Evolutionary conservation across 2,113 vertebrate species (phyloP).

Genomic region (Mixornis gularis): DNA sequence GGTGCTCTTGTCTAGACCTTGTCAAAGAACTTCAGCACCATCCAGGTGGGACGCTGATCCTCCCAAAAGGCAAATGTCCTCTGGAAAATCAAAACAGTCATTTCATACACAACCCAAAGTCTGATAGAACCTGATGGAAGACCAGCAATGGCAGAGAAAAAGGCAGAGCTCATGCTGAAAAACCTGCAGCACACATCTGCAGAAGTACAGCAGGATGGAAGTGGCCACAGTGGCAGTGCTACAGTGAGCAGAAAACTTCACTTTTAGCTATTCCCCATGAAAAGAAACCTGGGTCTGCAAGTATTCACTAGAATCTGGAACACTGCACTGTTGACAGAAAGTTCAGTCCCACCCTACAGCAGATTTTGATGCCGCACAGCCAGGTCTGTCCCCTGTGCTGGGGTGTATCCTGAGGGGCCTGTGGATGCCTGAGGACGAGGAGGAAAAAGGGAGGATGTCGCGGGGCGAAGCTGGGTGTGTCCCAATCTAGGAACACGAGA

Average conservation of each 20-base stretch:
- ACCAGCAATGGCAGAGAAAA: background rate
- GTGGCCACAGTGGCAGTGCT: rapidly evolving
- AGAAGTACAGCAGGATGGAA: background rate
- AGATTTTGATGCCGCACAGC: rapidly evolving
- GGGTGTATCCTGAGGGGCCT: rapidly evolving
- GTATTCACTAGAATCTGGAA: background rate
- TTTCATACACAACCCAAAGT: background rate
- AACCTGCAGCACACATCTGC: background rate
- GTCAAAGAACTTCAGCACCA: background rate
- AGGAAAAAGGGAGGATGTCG: background rate
- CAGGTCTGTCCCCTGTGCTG: rapidly evolving
- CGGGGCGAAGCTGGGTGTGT: no score
- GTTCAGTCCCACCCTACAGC: background rate
- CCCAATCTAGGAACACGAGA: no score
- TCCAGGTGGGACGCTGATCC: background rate
- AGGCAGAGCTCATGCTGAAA: background rate
- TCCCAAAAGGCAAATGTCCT: background rate
- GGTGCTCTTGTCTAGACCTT: background rate
- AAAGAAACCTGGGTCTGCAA: background rate
- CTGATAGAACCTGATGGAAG: background rate
- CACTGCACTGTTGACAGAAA: background rate
- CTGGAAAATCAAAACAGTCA: background rate
- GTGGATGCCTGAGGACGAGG: background rate
- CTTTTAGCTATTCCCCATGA: background rate
- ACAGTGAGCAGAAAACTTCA: background rate